Percentiles rank a stretch among this genome's conserved stretches.
Conservation (phyloP, 1,140 invertebrate species). For the Holcopasites calliopsidis region DNA sequence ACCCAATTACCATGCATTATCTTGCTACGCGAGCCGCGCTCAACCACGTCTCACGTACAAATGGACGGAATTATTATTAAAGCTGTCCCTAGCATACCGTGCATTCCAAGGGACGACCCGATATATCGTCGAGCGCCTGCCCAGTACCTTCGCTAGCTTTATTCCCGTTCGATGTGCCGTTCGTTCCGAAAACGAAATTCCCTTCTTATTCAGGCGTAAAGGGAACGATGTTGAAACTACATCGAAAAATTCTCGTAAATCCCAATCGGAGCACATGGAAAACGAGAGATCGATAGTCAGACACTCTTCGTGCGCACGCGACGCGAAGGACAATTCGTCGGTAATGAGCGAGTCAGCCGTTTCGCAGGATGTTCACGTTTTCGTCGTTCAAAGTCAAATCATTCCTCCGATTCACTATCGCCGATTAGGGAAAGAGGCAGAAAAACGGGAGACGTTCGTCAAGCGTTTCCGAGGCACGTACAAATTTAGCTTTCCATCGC, state of each 20-base stretch:
- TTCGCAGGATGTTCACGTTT: too few relatives aligned
- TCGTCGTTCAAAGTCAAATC: too few relatives aligned
- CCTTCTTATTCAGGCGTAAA: too few relatives aligned
- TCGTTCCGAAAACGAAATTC: not conserved
- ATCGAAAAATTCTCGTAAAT: slow-evolving; percentile 35
- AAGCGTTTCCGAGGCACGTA: too few relatives aligned
- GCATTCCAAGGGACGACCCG: slow-evolving; percentile 20
- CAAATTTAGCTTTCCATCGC: not conserved
- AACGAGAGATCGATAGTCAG: too few relatives aligned
- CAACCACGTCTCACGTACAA: slow-evolving; percentile 16
- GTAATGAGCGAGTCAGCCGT: too few relatives aligned
- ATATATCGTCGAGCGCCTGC: slow-evolving; percentile 18
- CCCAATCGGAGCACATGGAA: slow-evolving; percentile 27
- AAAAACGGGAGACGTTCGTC: too few relatives aligned
- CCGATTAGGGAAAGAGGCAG: too few relatives aligned
- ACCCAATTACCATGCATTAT: slow-evolving; percentile 65
- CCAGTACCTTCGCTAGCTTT: too few relatives aligned
- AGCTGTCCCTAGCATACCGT: slow-evolving; percentile 4
- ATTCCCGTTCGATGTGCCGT: too few relatives aligned
- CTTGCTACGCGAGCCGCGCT: slow-evolving; percentile 28
- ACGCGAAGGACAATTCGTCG: too few relatives aligned
- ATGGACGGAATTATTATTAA: slow-evolving; percentile 65
- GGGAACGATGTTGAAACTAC: too few relatives aligned
- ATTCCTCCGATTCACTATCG: not conserved
- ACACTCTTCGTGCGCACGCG: not conserved